phyloP scores from a whole-genome alignment of 1,140 invertebrate genomes.

The Atopsyche davidsoni region DNA sequence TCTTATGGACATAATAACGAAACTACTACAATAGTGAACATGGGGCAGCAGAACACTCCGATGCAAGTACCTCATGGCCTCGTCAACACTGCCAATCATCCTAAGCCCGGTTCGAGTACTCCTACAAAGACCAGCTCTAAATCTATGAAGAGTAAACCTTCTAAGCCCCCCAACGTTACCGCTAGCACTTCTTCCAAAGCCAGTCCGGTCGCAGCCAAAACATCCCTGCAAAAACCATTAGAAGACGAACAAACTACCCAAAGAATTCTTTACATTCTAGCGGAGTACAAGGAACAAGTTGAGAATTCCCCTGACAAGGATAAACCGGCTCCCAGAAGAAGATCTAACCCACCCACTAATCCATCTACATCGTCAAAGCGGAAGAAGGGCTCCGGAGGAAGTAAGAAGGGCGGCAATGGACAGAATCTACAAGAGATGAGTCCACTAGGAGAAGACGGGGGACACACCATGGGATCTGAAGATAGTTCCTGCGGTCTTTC shows the following conservation, averaged over 20 bases:
- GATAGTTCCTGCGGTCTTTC: slow-evolving; percentile 63
- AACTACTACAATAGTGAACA: slow-evolving; percentile 40
- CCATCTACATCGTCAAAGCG: slow-evolving; percentile 63
- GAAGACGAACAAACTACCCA: slow-evolving; percentile 78
- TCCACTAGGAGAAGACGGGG: slow-evolving; percentile 57
- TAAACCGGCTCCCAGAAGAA: slow-evolving; percentile 68
- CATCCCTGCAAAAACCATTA: slow-evolving; percentile 66
- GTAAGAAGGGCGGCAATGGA: slow-evolving; percentile 44
- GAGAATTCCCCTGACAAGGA: slow-evolving; percentile 76
- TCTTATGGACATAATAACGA: slow-evolving; percentile 36
- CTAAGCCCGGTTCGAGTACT: slow-evolving; percentile 35
- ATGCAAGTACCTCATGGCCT: slow-evolving; percentile 36
- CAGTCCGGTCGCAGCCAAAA: slow-evolving; percentile 58
- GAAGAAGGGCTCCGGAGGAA: slow-evolving; percentile 62
- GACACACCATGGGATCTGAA: slow-evolving; percentile 62
- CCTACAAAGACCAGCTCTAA: slow-evolving; percentile 43
- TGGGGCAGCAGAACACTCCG: slow-evolving; percentile 41
- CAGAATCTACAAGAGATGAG: slow-evolving; percentile 47
- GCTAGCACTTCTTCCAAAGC: slow-evolving; percentile 56
- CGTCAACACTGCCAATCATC: slow-evolving; percentile 45
- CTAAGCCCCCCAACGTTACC: slow-evolving; percentile 45
- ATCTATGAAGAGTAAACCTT: slow-evolving; percentile 47
- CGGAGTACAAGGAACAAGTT: slow-evolving; percentile 73
- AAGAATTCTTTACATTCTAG: slow-evolving; percentile 72
- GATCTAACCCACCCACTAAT: slow-evolving; percentile 68